Conservation (phyloP, 2,888 invertebrate genomes). For the Arge pagana region DNA sequence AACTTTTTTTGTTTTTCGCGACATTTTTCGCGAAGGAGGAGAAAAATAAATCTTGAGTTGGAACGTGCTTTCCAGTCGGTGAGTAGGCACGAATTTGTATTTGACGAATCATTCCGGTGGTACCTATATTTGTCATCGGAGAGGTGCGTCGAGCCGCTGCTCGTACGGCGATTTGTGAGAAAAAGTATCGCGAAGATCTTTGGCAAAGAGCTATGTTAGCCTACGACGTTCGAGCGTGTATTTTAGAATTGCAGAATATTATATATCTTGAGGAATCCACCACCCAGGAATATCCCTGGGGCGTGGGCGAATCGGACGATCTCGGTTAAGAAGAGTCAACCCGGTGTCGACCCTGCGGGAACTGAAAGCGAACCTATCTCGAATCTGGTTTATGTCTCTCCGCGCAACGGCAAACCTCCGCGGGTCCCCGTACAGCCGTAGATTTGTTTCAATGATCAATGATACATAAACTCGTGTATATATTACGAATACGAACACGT, state of each 20-base stretch:
- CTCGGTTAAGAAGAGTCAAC: slow-evolving; percentile 24
- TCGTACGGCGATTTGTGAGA: neutral
- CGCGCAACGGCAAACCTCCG: slow-evolving; percentile 33
- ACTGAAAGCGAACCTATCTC: slow-evolving; percentile 50
- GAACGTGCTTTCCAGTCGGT: too few species aligned
- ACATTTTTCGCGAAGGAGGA: too few species aligned
- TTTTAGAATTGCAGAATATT: slow-evolving; percentile 23
- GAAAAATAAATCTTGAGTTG: too few species aligned
- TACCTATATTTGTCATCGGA: too few species aligned
- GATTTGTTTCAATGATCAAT: slow-evolving; percentile 51
- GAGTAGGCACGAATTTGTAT: too few species aligned
- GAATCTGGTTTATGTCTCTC: slow-evolving; percentile 53
- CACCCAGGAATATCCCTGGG: slow-evolving; percentile 16
- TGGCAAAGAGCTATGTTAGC: too few species aligned
- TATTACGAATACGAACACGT: too few species aligned
- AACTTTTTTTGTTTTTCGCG: too few species aligned
- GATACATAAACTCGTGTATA: too few species aligned
- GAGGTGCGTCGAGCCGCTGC: neutral
- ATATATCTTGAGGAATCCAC: slow-evolving; percentile 20
- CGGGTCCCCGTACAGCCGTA: slow-evolving; percentile 25
- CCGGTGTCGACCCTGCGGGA: slow-evolving; percentile 46
- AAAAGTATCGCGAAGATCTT: neutral
- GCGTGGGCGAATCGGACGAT: slow-evolving; percentile 20
- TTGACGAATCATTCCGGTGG: too few species aligned
- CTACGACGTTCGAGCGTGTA: too few species aligned